Conservation (phyloP, 2,888 invertebrate genomes). For the Torymus aiolomorphi region DNA sequence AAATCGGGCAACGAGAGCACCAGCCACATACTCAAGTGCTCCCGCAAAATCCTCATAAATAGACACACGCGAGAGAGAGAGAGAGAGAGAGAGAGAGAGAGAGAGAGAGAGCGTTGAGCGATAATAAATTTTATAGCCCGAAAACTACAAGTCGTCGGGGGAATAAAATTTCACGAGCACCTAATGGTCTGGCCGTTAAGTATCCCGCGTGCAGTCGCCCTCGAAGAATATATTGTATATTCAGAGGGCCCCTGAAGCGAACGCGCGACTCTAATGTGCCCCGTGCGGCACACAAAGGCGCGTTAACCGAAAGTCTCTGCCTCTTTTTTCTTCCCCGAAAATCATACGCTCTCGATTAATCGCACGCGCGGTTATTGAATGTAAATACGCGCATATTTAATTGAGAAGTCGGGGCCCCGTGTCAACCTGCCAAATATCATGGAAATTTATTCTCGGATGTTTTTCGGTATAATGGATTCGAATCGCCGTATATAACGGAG, state of each 20-base stretch:
- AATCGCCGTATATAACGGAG: not conserved
- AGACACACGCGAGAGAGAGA: conserved; percentile 42
- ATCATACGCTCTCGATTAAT: conserved; percentile 28
- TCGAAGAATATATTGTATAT: conserved; percentile 13
- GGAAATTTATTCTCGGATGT: conserved; percentile 71
- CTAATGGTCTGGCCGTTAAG: conserved; percentile 49
- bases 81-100: no score
- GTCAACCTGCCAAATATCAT: conserved; percentile 73
- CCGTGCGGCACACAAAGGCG: conserved; percentile 12
- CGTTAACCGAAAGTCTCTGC: conserved; percentile 2
- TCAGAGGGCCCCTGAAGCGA: not conserved
- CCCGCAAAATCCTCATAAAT: conserved; percentile 47
- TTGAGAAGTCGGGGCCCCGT: conserved; percentile 64
- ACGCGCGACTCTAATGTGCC: conserved; percentile 13
- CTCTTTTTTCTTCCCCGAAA: not conserved
- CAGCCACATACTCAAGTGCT: conserved; percentile 12
- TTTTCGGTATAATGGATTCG: conserved; percentile 64
- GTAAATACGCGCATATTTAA: conserved; percentile 47
- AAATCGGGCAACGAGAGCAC: not conserved
- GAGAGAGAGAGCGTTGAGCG: no score
- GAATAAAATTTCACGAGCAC: conserved; percentile 52
- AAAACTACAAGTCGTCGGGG: conserved; percentile 39
- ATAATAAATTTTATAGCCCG: conserved; percentile 52
- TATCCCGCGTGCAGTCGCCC: no score
- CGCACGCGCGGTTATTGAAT: conserved; percentile 31